These are phyloP conservation scores for Rhinogobius similis DNA, from an alignment of 2,113 vertebrate species.

Conservation along the genomic window DNA sequence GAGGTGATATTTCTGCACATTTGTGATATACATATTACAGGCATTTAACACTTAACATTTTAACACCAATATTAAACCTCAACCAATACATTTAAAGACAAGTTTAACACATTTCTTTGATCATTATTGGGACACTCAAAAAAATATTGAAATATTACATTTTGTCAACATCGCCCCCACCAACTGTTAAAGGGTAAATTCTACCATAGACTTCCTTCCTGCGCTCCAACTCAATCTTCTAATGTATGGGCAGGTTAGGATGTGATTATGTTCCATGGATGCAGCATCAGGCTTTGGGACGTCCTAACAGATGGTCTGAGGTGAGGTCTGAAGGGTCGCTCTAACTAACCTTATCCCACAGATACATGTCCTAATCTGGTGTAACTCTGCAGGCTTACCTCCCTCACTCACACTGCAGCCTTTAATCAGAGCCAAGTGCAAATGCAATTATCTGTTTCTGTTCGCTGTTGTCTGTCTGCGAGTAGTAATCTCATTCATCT, in stretches of 20 bases:
- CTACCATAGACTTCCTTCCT: background rate
- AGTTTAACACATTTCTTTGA: too few relatives aligned
- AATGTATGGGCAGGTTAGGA: background rate
- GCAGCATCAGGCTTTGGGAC: conserved; percentile 4
- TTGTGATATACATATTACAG: too few relatives aligned
- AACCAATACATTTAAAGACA: too few relatives aligned
- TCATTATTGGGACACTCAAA: too few relatives aligned
- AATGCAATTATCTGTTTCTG: conserved; percentile 15
- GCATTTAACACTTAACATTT: too few relatives aligned
- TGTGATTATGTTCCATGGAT: background rate
- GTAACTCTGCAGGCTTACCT: conserved; percentile 74
- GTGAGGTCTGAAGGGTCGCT: conserved; percentile 49
- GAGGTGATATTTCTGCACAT: too few relatives aligned
- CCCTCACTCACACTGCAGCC: conserved; percentile 28
- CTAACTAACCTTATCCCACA: conserved; percentile 67
- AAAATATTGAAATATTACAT: too few relatives aligned
- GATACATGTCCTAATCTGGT: conserved; percentile 76
- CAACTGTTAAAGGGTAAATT: background rate
- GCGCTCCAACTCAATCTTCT: background rate
- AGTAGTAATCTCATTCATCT: conserved; percentile 9
- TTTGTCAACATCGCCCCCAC: too few relatives aligned
- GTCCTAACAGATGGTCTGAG: conserved; percentile 67
- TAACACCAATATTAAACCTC: too few relatives aligned
- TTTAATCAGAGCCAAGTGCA: conserved; percentile 10
- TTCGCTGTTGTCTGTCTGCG: background rate